Base-by-base conservation (phyloP, 2,113 vertebrate species). In the Camelus bactrianus region DNA sequence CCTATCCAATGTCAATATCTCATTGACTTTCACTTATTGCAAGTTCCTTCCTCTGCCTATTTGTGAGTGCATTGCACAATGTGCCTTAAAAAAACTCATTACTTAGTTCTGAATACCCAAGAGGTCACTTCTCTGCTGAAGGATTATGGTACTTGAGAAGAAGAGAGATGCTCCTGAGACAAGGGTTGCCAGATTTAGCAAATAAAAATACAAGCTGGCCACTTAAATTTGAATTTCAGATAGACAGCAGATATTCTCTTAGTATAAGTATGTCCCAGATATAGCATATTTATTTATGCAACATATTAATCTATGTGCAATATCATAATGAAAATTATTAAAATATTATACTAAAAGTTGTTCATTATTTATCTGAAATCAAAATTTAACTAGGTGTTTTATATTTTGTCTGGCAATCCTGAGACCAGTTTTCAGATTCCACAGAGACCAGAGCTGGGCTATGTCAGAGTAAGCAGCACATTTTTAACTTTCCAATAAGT, bases 131-230 rank as follows among this genome's bases (percentile, higher is more conserved):
- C 24, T 94, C 54, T 87, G 35, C 86, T 72, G 38, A 94, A 86
- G 65, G 52, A 72, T 65, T 35, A 64, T 17, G 60, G 30, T 86
- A 42, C 70, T 52, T 73, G 50, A 94, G 76, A 52, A 58, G 77
- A 95, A 93, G 30, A 86, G 56, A 30, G 69, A 86, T 91, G 14
- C 92, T 87, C 77, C 52, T 50, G 95, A 94, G 82, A 77, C 77
- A 35, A 93, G 28, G 17, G 58, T 54, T 72, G 75, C 65, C 75
- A 90, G 38, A 92, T 52, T 64, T 84, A 69, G 28, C 28, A 87
- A 89, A 96, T 67, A 69, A 84, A 96, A 70, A 54, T 15, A 65
- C 4, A 75, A 20, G 30, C 38, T 38, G 72, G 48, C 46, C 35
- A 76, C 26, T 80, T 62, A 85, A 90, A 24, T 70, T 67, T 67